These are phyloP conservation scores for Ctenosaura bakeri DNA, from an alignment of 2,797 vertebrate species.

Conservation along the genomic window DNA sequence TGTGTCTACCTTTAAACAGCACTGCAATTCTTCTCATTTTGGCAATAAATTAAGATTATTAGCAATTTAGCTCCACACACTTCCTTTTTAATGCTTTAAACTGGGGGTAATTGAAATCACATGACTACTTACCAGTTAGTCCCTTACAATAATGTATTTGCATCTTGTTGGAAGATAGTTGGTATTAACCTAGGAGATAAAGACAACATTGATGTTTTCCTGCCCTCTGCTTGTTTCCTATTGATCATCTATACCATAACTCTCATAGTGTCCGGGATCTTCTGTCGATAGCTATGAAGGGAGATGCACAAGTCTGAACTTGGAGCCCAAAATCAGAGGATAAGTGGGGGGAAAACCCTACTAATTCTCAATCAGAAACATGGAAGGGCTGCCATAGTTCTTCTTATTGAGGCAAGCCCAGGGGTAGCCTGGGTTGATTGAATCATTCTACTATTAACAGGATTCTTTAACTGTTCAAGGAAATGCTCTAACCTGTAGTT, in stretches of 20 bases:
- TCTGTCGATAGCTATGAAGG: no score
- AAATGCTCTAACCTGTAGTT: not conserved
- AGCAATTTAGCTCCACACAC: not conserved
- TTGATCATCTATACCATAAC: no score
- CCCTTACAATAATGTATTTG: not conserved
- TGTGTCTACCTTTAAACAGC: conserved; percentile 54
- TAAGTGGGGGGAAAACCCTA: no score
- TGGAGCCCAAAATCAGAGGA: no score
- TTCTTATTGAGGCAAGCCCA: not conserved
- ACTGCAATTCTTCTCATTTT: not conserved
- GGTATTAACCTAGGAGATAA: not conserved
- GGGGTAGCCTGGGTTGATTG: not conserved
- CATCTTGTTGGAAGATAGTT: not conserved
- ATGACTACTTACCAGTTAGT: not conserved
- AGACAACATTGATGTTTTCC: not conserved
- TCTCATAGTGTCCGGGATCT: no score
- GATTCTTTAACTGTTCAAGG: not conserved
- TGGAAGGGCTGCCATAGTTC: not conserved
- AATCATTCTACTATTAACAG: no score
- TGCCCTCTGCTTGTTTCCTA: no score
- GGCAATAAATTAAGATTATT: not conserved
- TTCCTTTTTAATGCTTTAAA: not conserved
- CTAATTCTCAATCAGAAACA: no score
- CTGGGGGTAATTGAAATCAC: not conserved
- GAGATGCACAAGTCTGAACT: no score